Percentiles rank a stretch among this genome's conserved stretches.
Evolutionary conservation across 1,140 invertebrate genomes (phyloP).

Genomic region (Apis cerana): DNA sequence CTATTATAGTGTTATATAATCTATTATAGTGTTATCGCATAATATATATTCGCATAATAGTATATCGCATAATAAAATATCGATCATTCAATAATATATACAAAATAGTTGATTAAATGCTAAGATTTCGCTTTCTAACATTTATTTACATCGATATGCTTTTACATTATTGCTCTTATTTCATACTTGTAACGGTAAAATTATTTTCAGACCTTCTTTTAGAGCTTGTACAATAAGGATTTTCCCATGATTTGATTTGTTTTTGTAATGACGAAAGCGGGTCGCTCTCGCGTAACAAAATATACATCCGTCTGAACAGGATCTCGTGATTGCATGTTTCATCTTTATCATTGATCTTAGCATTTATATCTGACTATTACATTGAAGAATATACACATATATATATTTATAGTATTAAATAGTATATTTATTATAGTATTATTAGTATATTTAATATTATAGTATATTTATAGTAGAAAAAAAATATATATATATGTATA

Average conservation of each 20-base stretch:
- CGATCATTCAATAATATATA: too few species aligned
- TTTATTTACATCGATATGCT: too few species aligned
- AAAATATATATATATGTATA: neutral
- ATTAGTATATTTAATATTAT: neutral
- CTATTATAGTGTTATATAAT: too few species aligned
- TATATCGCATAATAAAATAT: too few species aligned
- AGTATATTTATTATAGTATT: neutral
- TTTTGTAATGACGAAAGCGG: conserved; percentile 67
- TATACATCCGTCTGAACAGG: conserved; percentile 17
- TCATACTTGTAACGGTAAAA: neutral
- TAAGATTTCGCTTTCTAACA: neutral
- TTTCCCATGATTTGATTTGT: conserved; percentile 68
- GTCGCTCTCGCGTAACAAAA: conserved; percentile 65
- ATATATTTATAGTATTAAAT: neutral
- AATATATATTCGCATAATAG: too few species aligned
- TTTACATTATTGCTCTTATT: neutral
- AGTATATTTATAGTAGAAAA: neutral
- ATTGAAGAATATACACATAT: neutral
- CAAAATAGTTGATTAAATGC: too few species aligned
- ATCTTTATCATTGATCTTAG: neutral
- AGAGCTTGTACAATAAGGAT: conserved; percentile 38
- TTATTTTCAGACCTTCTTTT: conserved; percentile 63
- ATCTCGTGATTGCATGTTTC: neutral
- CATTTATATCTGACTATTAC: too few species aligned
- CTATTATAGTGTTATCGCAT: too few species aligned